Base-by-base conservation (phyloP, 2,888 invertebrate genomes). In the Cheilosia scutellata region DNA sequence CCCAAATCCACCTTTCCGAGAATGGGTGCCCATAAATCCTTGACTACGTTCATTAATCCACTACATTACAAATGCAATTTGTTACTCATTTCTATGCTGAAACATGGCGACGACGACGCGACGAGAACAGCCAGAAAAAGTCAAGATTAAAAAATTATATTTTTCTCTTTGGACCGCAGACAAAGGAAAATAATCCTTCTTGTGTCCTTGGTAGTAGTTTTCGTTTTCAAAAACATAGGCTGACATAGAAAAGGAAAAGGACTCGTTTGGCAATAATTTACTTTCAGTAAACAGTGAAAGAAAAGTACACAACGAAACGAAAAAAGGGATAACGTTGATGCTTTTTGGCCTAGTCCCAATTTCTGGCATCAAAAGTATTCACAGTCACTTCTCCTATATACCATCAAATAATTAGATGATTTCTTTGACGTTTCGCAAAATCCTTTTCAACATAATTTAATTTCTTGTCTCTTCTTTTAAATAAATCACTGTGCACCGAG, bases 41-140 rank as follows among this genome's bases (percentile, higher is more conserved):
- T 74, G 74, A 62, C 79, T 79, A 70, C 63, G 74, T 79, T 79
- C 79, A 84, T 78, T 70, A 74, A 74, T 49, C 68, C 68, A 72
- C 66, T 47, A 78, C 74, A 78, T 78, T 83, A 83, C 83, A 70
- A 78, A 63, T 79, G 79, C 74, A 84, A 84, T 79, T 84, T 79
- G 79, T 65, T 40, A 83, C 57, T 53, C 44, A 70, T 29, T 60
- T 71, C 77, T 47, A 58, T 53, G 47, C 51, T 47, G 60, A 72
- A 66, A 47, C 72, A 25, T 20, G 42, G 7, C 27, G 27, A 65
- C 37, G 27, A 65, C 37, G 16, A 51, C 47, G 27, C 44, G 16
- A 47, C 27, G 9, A 44, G 6, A 7, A 44, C 27, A 60, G 13
- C 25, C 9, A 7, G 9, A 6, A 58, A 72, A 63, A 63, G 44